Conservation (phyloP, 2,888 invertebrate genomes). For the Dexiosoma caninum region DNA sequence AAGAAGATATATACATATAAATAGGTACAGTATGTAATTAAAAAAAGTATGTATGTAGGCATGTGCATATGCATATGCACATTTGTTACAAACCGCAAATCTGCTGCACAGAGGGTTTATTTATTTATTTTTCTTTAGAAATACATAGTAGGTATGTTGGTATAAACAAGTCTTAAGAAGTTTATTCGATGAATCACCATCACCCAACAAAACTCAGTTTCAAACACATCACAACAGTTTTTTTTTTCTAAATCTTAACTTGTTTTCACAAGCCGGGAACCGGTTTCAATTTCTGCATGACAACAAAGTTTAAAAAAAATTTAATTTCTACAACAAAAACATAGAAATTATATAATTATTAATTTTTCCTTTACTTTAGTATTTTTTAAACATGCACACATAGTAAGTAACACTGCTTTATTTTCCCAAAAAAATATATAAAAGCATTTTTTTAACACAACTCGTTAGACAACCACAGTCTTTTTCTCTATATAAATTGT, state of each 20-base stretch:
- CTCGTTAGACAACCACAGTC: neutral
- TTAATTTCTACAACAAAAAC: neutral
- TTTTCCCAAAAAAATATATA: neutral
- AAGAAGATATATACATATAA: too few relatives aligned
- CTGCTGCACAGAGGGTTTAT: neutral
- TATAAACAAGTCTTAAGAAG: neutral
- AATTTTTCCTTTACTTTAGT: too few relatives aligned
- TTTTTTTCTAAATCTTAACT: neutral
- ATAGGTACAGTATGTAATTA: too few relatives aligned
- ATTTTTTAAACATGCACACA: neutral
- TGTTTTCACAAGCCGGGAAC: constrained; percentile 58
- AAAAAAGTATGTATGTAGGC: too few relatives aligned
- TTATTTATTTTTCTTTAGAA: neutral
- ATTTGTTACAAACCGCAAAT: too few relatives aligned
- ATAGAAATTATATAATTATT: neutral
- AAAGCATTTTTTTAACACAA: constrained; percentile 7
- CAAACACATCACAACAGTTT: neutral
- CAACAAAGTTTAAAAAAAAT: neutral
- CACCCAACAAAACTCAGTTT: neutral
- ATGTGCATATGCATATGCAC: too few relatives aligned
- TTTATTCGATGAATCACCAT: constrained; percentile 28
- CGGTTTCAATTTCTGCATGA: constrained; percentile 39
- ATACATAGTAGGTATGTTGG: too few relatives aligned
- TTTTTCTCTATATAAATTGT: constrained; percentile 1
- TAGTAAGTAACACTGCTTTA: neutral